Evolutionary conservation across 2,797 vertebrate species (phyloP), one percentile per base, ranked within the genome.

Genomic region (Cirrhinus molitorella): DNA sequence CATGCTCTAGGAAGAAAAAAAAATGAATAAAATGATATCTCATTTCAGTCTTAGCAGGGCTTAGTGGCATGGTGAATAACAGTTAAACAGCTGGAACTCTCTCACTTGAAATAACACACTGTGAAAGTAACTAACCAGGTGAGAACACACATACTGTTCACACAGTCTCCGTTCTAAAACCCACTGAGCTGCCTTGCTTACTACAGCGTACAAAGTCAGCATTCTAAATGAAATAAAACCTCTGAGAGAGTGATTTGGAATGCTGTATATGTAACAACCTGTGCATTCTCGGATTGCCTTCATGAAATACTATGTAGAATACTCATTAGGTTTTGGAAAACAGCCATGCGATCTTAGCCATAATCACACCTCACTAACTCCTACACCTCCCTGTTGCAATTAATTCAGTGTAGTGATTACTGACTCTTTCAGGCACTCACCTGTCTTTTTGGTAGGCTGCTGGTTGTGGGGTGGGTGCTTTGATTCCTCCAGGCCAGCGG

Each of bases 401-500:
- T 12, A 81, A 63, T 23, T 25, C 21, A 16, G 2, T 40, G 25
- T 19, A 83, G 49, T 12, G 10, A 11, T 25, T 16, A n/a, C 14
- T 23, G 28, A 25, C 19, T 4, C 9, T 49, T 40, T 21, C 9
- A 25, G 49, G 25, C 23, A 51, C 91, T 93, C 90, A 98, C 98
- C 95, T 98, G 97, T 83, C 91, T 92, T 40, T 85, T 96, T 1
- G 94, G 93, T 0, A 88, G 88, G 0, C 93, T 92, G 83, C 84
- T 91, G 76, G 89, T 89, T 8, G 91, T 94, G 0, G 94, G 94
- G 9, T 85, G 89, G 55, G 76, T 91, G 1, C 96, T 97, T 83
- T 93, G 93, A 93, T 98, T 98, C 74, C 97, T 94, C 98, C 97
- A 98, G 66, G 93, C 90, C 92, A 98, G 91, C 0, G 95, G 94